phyloP scores from a whole-genome alignment of 2,113 vertebrate species.

The Brachyhypopomus gauderio region DNA sequence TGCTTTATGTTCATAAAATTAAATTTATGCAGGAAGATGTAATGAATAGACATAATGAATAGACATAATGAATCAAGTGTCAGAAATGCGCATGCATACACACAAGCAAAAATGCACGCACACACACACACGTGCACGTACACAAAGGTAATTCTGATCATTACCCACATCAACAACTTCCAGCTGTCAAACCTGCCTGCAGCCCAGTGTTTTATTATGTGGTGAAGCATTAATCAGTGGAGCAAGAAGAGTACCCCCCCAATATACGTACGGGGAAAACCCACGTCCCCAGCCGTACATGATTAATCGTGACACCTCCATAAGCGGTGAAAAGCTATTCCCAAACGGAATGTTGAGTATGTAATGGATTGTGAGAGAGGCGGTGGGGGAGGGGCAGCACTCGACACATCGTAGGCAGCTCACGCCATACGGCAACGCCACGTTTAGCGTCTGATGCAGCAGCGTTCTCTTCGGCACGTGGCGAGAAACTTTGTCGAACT shows the following conservation, averaged over 20 bases:
- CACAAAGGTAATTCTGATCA: background rate
- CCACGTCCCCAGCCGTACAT: constrained; percentile 35
- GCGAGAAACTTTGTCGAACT: background rate
- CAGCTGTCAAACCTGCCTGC: background rate
- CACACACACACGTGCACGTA: too few species aligned
- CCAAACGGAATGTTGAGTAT: constrained; percentile 35
- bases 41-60: too few species aligned
- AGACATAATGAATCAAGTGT: too few species aligned
- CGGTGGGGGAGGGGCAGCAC: background rate
- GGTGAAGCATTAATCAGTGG: background rate
- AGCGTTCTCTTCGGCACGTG: background rate
- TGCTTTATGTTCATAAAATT: too few species aligned
- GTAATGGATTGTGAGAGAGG: constrained; percentile 45
- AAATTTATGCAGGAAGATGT: too few species aligned
- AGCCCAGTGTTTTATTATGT: background rate
- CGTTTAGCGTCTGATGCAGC: too few species aligned
- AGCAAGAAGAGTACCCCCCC: too few species aligned
- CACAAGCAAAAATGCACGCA: too few species aligned
- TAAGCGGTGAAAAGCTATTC: constrained; percentile 45
- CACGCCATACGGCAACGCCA: too few species aligned
- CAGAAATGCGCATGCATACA: too few species aligned
- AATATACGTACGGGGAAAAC: background rate
- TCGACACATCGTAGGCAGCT: too few species aligned
- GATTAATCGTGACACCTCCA: constrained; percentile 42
- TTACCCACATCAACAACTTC: background rate